These are phyloP conservation scores for Anguilla obscura DNA, from an alignment of 2,797 vertebrate species.

Conservation along the genomic window DNA sequence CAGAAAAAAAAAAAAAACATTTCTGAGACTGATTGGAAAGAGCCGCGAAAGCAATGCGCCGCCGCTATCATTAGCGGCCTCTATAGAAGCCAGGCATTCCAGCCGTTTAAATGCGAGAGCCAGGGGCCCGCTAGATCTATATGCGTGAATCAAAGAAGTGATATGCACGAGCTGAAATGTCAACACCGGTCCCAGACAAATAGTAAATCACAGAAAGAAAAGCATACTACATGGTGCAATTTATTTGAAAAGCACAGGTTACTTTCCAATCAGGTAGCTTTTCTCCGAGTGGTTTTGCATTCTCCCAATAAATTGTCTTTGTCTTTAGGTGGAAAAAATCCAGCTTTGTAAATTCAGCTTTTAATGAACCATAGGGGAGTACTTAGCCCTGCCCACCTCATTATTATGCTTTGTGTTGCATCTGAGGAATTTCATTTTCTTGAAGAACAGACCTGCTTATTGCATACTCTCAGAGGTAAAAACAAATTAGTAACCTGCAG, in stretches of 20 bases:
- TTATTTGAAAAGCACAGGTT: constrained; percentile 10
- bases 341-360: neutral
- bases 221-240: neutral
- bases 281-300: neutral
- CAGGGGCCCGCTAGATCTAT: neutral
- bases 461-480: neutral
- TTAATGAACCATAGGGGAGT: neutral
- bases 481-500: neutral
- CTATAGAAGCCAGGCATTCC: neutral
- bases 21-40: neutral
- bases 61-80: neutral
- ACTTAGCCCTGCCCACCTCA: constrained; percentile 10
- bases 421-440: neutral
- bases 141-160: neutral
- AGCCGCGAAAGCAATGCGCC: neutral
- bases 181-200: neutral
- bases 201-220: neutral
- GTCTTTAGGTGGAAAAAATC: neutral
- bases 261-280: neutral
- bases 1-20: neutral
- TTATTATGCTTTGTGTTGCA: neutral
- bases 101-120: neutral
- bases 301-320: neutral
- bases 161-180: neutral
- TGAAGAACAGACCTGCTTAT: neutral